Conservation (phyloP, 2,888 invertebrate species). For the Cotesia congregata region DNA sequence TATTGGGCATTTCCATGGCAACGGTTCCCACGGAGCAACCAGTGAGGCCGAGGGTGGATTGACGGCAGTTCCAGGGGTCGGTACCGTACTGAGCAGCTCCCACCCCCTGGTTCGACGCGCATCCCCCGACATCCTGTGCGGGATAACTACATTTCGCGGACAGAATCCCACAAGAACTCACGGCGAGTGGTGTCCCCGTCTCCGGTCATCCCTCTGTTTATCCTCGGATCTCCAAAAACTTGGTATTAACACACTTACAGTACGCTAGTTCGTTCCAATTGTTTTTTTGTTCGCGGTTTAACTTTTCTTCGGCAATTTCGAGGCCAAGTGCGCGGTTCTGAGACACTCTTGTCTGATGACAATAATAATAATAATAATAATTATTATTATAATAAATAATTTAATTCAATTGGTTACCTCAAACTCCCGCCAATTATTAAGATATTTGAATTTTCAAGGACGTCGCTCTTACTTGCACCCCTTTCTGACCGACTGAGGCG, state of each 20-base stretch:
- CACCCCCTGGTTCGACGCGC: constrained; percentile 44
- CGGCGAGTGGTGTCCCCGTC: constrained; percentile 64
- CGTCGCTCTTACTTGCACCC: constrained; percentile 20
- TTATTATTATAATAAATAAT: too few species aligned
- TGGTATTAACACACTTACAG: too few species aligned
- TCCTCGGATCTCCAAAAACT: too few species aligned
- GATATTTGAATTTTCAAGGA: constrained; percentile 36
- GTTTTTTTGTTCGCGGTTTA: too few species aligned
- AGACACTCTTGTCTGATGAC: too few species aligned
- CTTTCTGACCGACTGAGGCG: constrained; percentile 35
- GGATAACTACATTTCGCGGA: constrained; percentile 69
- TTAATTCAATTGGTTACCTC: neutral
- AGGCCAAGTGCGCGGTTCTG: too few species aligned
- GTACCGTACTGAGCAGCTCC: constrained; percentile 37
- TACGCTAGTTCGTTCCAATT: too few species aligned
- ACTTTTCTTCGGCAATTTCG: too few species aligned
- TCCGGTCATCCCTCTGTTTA: constrained; percentile 40
- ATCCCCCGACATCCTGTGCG: constrained; percentile 59
- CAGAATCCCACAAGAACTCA: constrained; percentile 70
- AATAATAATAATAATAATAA: too few species aligned
- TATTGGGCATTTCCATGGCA: constrained; percentile 70
- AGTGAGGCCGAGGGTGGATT: constrained; percentile 42
- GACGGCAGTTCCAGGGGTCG: constrained; percentile 34
- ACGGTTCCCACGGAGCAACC: constrained; percentile 56
- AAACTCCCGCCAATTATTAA: constrained; percentile 26